Base-by-base conservation (phyloP, 2,888 invertebrate genomes). In the Apodemia hepburni region DNA sequence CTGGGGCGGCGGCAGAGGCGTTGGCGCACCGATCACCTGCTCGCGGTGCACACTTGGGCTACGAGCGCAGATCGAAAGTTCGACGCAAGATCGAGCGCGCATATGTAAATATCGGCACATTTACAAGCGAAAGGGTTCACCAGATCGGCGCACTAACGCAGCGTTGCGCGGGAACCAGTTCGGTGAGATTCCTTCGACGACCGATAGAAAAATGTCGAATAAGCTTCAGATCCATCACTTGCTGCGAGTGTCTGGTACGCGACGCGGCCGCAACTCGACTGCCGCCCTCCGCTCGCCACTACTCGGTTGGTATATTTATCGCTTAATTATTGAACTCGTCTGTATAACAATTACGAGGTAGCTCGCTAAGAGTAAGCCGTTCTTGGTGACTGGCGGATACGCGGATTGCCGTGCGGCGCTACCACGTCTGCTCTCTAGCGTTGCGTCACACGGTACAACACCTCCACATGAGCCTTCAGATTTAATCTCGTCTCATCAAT, bases 161-260 rank as follows among this genome's bases (percentile, higher is more conserved):
- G 87, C 81, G 87, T 85, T 87, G 85, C 85, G 88, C 86, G 87
- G 89, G 92, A 93, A 93, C 93, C 93, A 92, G 93, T 93, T 92
- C 92, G 92, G 93, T 92, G 87, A 92, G 93, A 93, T 93, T 92
- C 93, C 93, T 93, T 92, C 89, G 89, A 89, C 88, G 92, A 92
- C 90, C 88, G 90, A 88, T 88, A 88, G 92, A 92, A 93, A 92
- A 92, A 93, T 92, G 92, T 92, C 89, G 92, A 86, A 83, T 78
- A 76, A 84, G 81, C 82, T 82, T 83, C 76, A 76, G 82, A 81
- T 82, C 80, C 85, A 86, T 86, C 87, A 84, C 85, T 83, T 78
- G 80, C 68, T 79, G 75, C 85, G 83, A 79, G 77, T 83, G 88
- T 89, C 85, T 84, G 84, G 75, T 82, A 76, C 87, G 88, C 82